Percentiles rank a stretch among this genome's conserved stretches.
These are phyloP conservation scores for Hirudo medicinalis DNA, from an alignment of 1,140 invertebrate genomes.

Conservation along the genomic window DNA sequence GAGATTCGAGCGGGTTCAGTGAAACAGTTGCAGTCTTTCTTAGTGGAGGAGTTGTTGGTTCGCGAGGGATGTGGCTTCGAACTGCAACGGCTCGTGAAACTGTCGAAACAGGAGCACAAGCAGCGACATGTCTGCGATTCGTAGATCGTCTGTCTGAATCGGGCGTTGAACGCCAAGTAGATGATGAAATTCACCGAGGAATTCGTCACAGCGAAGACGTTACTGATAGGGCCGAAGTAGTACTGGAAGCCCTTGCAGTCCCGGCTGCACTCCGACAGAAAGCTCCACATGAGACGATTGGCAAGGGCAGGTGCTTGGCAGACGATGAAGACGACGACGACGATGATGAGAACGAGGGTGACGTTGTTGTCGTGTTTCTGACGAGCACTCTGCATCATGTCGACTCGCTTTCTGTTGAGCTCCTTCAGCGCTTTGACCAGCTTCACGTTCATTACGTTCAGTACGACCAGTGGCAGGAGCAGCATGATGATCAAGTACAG, in stretches of 20 bases:
- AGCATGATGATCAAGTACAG: conserved; percentile 22
- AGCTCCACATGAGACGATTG: conserved; percentile 21
- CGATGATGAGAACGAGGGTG: conserved; percentile 23
- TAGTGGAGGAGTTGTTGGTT: background rate
- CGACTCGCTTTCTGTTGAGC: conserved; percentile 19
- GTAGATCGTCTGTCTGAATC: conserved; percentile 18
- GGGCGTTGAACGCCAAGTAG: conserved; percentile 22
- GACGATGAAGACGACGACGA: conserved; percentile 23
- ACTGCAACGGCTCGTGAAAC: background rate
- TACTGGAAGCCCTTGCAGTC: conserved; percentile 22
- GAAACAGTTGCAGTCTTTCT: background rate
- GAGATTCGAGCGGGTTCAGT: background rate
- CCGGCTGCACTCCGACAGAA: conserved; percentile 2
- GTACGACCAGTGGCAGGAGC: conserved; percentile 19
- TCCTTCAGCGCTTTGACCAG: conserved; percentile 21
- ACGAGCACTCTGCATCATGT: conserved; percentile 22
- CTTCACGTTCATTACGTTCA: conserved; percentile 21
- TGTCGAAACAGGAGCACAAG: background rate
- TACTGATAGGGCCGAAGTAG: conserved; percentile 20
- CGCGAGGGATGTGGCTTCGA: background rate
- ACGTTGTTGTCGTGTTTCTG: conserved; percentile 25
- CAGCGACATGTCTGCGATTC: background rate
- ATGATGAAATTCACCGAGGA: conserved; percentile 23
- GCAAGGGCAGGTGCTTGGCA: conserved; percentile 22
- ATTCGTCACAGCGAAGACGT: conserved; percentile 20